Conservation (phyloP, 2,797 vertebrate genomes). For the Spondyliosoma cantharus region DNA sequence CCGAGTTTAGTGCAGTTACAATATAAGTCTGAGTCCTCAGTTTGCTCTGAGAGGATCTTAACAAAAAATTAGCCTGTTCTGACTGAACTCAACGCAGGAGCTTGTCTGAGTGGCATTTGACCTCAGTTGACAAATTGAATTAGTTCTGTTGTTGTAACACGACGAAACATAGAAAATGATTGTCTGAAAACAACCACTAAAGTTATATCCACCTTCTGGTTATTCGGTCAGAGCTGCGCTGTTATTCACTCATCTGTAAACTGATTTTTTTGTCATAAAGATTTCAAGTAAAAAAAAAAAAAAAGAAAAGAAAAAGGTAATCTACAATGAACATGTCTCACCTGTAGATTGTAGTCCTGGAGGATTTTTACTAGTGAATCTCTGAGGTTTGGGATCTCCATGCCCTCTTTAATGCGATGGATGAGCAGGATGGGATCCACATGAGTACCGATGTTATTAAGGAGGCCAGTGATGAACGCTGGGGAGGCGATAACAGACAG, state of each 20-base stretch:
- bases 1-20: no score
- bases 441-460: constrained; percentile 98
- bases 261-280: neutral
- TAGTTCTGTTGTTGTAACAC: no score
- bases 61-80: no score
- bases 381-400: constrained; percentile 98
- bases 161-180: no score
- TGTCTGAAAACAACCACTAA: no score
- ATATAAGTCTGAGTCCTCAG: no score
- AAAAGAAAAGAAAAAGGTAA: neutral
- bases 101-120: no score
- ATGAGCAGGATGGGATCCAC: constrained; percentile 98
- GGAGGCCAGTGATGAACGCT: constrained; percentile 98
- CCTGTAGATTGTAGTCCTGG: constrained; percentile 99
- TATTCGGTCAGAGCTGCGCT: neutral
- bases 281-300: neutral
- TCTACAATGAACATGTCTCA: constrained; percentile 54
- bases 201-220: no score
- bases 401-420: constrained; percentile 97
- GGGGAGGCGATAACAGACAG: constrained; percentile 4
- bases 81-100: no score
- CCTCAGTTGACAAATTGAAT: no score
- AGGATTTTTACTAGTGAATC: constrained; percentile 98
- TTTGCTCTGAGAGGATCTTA: no score
- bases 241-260: neutral